These are phyloP conservation scores for Trachops cirrhosus DNA, from an alignment of 2,797 vertebrate species.

Conservation along the genomic window DNA sequence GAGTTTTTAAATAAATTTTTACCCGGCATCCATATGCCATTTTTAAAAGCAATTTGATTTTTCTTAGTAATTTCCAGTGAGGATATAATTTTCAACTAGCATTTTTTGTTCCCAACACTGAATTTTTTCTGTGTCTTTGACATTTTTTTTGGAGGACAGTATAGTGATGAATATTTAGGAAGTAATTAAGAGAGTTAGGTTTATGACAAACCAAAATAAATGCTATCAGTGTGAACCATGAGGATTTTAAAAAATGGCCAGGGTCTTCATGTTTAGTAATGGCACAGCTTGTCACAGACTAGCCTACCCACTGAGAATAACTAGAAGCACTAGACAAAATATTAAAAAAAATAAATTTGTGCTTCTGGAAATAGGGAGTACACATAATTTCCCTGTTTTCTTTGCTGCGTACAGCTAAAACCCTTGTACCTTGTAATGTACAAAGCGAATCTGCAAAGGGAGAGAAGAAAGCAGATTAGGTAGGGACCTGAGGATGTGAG, in stretches of 20 bases:
- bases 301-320: neutral
- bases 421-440: neutral
- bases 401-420: neutral
- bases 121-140: slow-evolving; percentile 22
- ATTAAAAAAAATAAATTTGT: neutral
- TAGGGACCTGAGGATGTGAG: neutral
- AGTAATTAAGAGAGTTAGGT: slow-evolving; percentile 1
- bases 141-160: neutral
- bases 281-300: neutral
- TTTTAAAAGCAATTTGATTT: slow-evolving; percentile 13
- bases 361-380: neutral
- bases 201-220: slow-evolving; percentile 3
- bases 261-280: neutral
- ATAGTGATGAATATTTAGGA: neutral
- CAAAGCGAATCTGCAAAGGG: neutral
- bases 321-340: neutral
- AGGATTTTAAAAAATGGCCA: neutral
- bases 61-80: slow-evolving; percentile 20
- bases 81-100: neutral
- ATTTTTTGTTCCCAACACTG: neutral
- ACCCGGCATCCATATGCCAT: slow-evolving; percentile 3
- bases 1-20: neutral
- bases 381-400: neutral
- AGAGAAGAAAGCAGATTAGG: neutral
- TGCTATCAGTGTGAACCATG: neutral